These are phyloP conservation scores for Pocillopora grandis DNA, from an alignment of 92 coral and sea anemone genomes.

Conservation along the genomic window DNA sequence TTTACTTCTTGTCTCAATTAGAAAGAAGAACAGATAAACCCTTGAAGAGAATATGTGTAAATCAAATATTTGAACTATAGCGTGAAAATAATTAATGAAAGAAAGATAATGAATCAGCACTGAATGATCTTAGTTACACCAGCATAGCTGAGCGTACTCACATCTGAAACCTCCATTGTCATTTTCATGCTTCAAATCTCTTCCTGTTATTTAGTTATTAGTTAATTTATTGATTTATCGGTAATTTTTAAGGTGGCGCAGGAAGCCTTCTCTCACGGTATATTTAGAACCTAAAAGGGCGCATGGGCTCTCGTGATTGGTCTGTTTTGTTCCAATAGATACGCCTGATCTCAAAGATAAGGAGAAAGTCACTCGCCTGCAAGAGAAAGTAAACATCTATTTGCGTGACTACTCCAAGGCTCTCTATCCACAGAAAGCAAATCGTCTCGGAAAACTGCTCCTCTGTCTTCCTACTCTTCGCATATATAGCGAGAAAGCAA, in stretches of 20 bases:
- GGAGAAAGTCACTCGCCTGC: slow-evolving; percentile 77
- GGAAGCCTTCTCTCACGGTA: too few species aligned
- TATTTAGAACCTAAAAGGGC: too few species aligned
- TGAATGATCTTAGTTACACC: too few species aligned
- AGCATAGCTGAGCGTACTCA: too few species aligned
- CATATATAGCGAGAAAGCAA: slow-evolving; percentile 87
- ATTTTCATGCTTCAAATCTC: too few species aligned
- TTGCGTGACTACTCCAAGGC: slow-evolving; percentile 76
- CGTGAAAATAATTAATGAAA: background rate
- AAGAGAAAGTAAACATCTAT: slow-evolving; percentile 74
- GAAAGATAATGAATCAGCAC: too few species aligned
- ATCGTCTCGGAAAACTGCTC: slow-evolving; percentile 90
- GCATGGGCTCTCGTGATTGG: background rate
- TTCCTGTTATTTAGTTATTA: too few species aligned
- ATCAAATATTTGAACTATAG: background rate
- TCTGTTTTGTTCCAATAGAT: slow-evolving; percentile 54
- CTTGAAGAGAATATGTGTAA: background rate
- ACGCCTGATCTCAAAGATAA: slow-evolving; percentile 82
- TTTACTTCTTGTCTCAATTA: too few species aligned
- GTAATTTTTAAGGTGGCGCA: too few species aligned
- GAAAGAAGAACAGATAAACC: background rate
- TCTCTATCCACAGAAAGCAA: slow-evolving; percentile 67
- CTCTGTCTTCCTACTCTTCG: slow-evolving; percentile 94
- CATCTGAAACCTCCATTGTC: too few species aligned
- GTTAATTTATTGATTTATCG: too few species aligned